Evolutionary conservation across 1,140 invertebrate species (phyloP), one percentile per base, ranked within the genome.

Genomic region (Holotrichia oblita): DNA sequence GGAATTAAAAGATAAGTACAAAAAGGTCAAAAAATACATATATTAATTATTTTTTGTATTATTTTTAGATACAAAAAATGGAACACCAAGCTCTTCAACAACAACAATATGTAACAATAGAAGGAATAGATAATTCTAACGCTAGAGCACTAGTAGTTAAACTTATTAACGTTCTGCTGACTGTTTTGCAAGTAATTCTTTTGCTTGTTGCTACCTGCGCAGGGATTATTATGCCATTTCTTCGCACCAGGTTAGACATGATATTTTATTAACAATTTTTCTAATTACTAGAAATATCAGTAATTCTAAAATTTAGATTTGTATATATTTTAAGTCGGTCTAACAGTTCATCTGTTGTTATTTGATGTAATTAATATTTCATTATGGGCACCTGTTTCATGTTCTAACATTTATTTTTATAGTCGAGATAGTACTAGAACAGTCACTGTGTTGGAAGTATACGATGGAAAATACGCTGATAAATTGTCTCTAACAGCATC

Each of bases 171-270:
- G 94, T 98, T 80, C 91, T 97, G 78, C 90, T 98, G 77, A 98
- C 96, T 69, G 92, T 98, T 83, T 90, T 98, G 79, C 97, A 98
- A 90, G 95, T 99, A 59, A 90, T 98, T 78, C 89, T 99, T 78
- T 90, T 99, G 69, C 89, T 98, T 74, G 96, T 98, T 40, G 97
- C 97, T 42, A 98, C 97, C 8, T 92, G 94, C 77, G 96, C 96
- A 81, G 97, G 96, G 79, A 95, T 98, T 80, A 92, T 98, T 81
- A 96, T 97, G 92, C 97, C 97, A 78, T 98, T 99, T 88, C 89
- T 99, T 73, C 91, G 96, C 84, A 97, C 96, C 69, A 96, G 96
- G 95, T 97, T 73, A 73, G 72, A 73, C 3, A 73, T 48, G 10
- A 73, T 40, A 48, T 12, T 12, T 10, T 12, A 48, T 48, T 48